A percentile compares a stretch with the other conserved stretches of the same genome.
These are phyloP conservation scores for Tetragonula carbonaria DNA, from an alignment of 2,888 invertebrate genomes.

Conservation along the genomic window DNA sequence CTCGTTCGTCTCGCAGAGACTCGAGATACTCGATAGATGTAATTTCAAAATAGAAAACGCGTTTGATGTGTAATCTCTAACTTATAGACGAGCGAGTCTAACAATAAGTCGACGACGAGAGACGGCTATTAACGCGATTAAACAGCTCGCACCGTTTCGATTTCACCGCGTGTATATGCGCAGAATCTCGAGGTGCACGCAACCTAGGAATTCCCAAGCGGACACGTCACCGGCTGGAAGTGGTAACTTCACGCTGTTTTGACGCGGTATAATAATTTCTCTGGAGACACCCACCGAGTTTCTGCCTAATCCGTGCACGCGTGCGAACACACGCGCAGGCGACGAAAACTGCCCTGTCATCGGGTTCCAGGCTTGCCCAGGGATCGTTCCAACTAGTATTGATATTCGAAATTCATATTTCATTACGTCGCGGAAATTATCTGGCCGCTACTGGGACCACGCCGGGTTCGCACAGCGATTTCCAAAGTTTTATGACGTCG, in stretches of 20 bases:
- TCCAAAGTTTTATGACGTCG: constrained; percentile 33
- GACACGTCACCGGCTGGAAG: constrained; percentile 28
- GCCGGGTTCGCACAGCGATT: neutral
- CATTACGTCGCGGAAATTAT: constrained; percentile 43
- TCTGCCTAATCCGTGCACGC: constrained; percentile 34
- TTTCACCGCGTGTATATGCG: neutral
- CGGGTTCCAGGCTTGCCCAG: constrained; percentile 29
- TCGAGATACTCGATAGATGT: no score
- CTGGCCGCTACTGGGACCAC: neutral
- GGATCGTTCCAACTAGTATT: constrained; percentile 23
- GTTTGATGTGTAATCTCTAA: no score
- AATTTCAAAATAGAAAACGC: no score
- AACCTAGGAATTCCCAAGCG: constrained; percentile 53
- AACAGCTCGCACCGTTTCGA: constrained; percentile 28
- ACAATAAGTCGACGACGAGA: neutral
- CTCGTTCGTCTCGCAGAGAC: no score
- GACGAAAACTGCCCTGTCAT: constrained; percentile 27
- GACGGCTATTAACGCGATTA: constrained; percentile 35
- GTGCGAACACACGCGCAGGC: neutral
- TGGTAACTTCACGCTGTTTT: constrained; percentile 62
- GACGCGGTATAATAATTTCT: constrained; percentile 70
- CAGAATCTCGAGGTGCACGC: constrained; percentile 19
- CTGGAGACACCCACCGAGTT: constrained; percentile 51
- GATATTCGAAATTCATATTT: constrained; percentile 54
- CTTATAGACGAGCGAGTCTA: no score